Percentiles rank a stretch among this genome's conserved stretches.
These are phyloP conservation scores for Mastacembelus armatus DNA, from an alignment of 2,797 vertebrate species.

Conservation along the genomic window DNA sequence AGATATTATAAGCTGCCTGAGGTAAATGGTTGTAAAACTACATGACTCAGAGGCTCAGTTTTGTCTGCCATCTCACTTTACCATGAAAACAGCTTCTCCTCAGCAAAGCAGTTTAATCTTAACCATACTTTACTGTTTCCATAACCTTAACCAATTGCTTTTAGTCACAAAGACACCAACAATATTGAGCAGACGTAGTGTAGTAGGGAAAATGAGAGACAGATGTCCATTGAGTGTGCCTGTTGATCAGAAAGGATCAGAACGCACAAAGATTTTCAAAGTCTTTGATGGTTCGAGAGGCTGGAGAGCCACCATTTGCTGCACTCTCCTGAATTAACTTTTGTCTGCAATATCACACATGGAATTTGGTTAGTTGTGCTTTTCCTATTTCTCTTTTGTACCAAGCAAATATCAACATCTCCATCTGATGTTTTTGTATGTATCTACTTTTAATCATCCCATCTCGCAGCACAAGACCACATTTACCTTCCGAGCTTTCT, in stretches of 20 bases:
- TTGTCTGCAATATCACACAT: conserved; percentile 28
- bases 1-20: neutral
- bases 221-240: too few species aligned
- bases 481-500: conserved; percentile 42
- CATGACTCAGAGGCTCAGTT: conserved; percentile 14
- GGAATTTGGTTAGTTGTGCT: conserved; percentile 12
- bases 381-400: neutral
- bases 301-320: conserved; percentile 32
- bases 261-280: conserved; percentile 13
- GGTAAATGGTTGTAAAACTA: conserved; percentile 8
- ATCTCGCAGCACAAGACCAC: conserved; percentile 19
- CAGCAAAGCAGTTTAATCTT: neutral
- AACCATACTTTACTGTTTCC: too few species aligned
- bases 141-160: too few species aligned
- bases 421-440: conserved; percentile 29
- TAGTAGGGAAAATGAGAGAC: too few species aligned
- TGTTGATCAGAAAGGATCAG: neutral
- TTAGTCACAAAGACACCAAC: too few species aligned
- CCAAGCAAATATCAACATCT: conserved; percentile 8
- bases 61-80: conserved; percentile 9
- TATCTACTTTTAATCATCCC: conserved; percentile 6
- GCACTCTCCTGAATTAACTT: conserved; percentile 19
- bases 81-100: neutral
- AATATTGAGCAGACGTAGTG: too few species aligned
- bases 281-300: conserved; percentile 39